Evolutionary conservation across 2,797 vertebrate species (phyloP).

Genomic region (Lycodopsis pacificus): DNA sequence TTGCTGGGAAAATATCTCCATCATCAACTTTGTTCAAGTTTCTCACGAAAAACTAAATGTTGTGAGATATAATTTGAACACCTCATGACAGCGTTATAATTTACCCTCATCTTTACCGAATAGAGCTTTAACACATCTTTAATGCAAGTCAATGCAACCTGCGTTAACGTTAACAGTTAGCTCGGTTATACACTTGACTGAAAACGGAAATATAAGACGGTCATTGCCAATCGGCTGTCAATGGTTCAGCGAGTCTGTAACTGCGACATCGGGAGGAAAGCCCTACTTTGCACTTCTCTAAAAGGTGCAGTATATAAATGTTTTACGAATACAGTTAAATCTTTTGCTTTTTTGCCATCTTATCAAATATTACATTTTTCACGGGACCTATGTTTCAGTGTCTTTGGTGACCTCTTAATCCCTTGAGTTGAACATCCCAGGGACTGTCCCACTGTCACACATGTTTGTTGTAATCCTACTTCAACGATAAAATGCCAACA

Average conservation of each 20-base stretch:
- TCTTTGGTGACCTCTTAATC: neutral
- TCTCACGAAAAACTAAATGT: neutral
- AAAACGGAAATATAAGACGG: no score
- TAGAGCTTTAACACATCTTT: neutral
- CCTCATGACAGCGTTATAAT: no score
- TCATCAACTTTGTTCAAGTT: neutral
- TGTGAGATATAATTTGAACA: no score
- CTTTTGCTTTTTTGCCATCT: neutral
- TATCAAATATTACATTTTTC: neutral
- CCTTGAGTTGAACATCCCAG: constrained; percentile 11
- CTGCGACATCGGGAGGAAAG: no score
- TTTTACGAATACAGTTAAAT: neutral
- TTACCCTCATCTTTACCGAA: neutral
- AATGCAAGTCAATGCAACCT: neutral
- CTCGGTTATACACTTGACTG: neutral
- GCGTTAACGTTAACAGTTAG: no score
- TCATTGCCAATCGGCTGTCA: no score
- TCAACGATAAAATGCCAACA: constrained; percentile 43
- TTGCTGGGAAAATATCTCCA: no score
- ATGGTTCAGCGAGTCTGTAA: no score
- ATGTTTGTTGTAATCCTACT: constrained; percentile 1
- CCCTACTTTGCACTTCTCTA: neutral
- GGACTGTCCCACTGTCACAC: neutral
- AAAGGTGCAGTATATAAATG: neutral
- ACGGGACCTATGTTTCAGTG: neutral